Base-by-base conservation (phyloP, 2,888 invertebrate genomes). In the Anoplius nigerrimus region DNA sequence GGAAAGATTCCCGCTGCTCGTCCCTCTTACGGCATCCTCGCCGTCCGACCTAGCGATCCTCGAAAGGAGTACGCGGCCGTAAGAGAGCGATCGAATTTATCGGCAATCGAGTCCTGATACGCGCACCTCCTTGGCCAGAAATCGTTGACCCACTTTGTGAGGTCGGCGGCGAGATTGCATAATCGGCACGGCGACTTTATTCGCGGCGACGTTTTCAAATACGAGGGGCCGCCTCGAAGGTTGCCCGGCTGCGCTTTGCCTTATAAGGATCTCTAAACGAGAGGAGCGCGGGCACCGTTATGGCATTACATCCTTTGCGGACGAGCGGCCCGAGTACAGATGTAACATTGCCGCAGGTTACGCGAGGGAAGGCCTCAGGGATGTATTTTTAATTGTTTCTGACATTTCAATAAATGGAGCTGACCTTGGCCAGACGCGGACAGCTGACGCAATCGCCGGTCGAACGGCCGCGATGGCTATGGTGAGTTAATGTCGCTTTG, bases 251-350 rank as follows among this genome's bases (percentile, higher is more conserved):
- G 55, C 21, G 59, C 66, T 76, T 62, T 48, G 4, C 73, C 75
- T 55, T 79, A 75, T 75, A 79, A 66, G 78, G 72, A 57, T 24
- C 61, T 79, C 76, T 79, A 79, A 75, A 69, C 76, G 69, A 70
- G 69, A 22, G 54, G 51, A 67, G 34, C 20, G 21, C 43, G n/a
- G 42, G 43, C 43, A 22, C 11, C 61, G 21, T 45, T 52, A 24
- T 53, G 53, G 66, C 13, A 43, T 34, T 34, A 34, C 34, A 34
- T 34, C 34, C 34, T 34, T 34, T 34, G 11, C 34, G 6, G 4
- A 34, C 11, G 34, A 34, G 34, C 11, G 11, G 11, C 11, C 8
- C 4, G 2, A 5, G 11, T 34, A 34, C 1, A 34, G 34, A 11
- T 34, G 11, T 2, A 11, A 34, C 34, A 6, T 34, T 34, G 34